These are phyloP conservation scores for Hemistola chrysoprasaria DNA, from an alignment of 2,888 invertebrate species.

Conservation along the genomic window DNA sequence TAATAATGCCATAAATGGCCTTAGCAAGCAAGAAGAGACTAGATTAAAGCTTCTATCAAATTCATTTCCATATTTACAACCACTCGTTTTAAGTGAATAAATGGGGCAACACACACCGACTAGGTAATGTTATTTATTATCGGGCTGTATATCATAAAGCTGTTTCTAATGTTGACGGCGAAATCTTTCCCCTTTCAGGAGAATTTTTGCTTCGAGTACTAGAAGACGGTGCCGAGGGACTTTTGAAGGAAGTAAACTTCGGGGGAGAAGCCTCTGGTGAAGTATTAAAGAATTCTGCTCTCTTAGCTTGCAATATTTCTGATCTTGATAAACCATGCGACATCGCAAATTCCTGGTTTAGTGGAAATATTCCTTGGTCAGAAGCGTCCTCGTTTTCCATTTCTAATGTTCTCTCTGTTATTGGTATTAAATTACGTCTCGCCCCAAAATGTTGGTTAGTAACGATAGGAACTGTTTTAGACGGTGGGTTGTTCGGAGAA, in stretches of 20 bases:
- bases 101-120: no score
- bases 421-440: slow-evolving; percentile 69
- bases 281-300: slow-evolving; percentile 82
- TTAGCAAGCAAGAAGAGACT: slow-evolving; percentile 73
- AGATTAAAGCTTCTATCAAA: slow-evolving; percentile 79
- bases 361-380: slow-evolving; percentile 74
- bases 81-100: slow-evolving; percentile 36
- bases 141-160: slow-evolving; percentile 75
- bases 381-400: slow-evolving; percentile 48
- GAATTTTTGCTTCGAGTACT: slow-evolving; percentile 52
- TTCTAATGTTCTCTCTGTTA: slow-evolving; percentile 59
- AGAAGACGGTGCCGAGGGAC: slow-evolving; percentile 42
- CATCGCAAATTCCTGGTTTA: slow-evolving; percentile 61
- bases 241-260: slow-evolving; percentile 66
- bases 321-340: slow-evolving; percentile 64
- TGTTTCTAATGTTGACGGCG: slow-evolving; percentile 84
- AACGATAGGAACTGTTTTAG: slow-evolving; percentile 72
- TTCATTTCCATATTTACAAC: slow-evolving; percentile 59
- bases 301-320: slow-evolving; percentile 82
- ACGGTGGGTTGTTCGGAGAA: slow-evolving; percentile 54
- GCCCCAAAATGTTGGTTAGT: slow-evolving; percentile 77
- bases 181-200: slow-evolving; percentile 53
- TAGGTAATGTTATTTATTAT: no score
- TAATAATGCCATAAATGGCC: slow-evolving; percentile 64
- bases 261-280: slow-evolving; percentile 65